These are phyloP conservation scores for Tromatobia lineatoria DNA, from an alignment of 2,888 invertebrate species.

Conservation along the genomic window DNA sequence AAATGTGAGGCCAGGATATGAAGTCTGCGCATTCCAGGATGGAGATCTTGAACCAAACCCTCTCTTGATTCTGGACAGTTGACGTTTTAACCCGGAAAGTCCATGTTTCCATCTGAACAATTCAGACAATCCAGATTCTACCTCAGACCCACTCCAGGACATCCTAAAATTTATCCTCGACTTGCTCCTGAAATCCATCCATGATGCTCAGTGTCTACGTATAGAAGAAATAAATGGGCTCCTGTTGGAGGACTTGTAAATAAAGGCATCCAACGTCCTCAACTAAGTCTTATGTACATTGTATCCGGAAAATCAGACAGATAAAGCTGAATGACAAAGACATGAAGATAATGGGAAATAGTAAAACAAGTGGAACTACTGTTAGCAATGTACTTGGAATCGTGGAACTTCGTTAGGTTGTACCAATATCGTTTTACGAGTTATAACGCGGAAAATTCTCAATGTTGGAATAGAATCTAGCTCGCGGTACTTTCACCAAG, in stretches of 20 bases:
- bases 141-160: no score
- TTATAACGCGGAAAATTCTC: slow-evolving; percentile 45
- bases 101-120: no score
- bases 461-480: slow-evolving; percentile 29
- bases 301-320: neutral
- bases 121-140: no score
- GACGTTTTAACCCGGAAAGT: no score
- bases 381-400: slow-evolving; percentile 4
- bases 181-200: no score
- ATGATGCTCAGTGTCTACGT: no score
- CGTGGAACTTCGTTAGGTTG: slow-evolving; percentile 41
- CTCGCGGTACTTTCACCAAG: slow-evolving; percentile 39
- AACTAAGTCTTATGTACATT: neutral
- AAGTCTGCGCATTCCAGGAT: no score
- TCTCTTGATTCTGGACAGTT: no score
- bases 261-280: neutral
- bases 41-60: no score
- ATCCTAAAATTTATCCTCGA: no score
- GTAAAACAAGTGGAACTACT: slow-evolving; percentile 19
- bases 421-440: neutral
- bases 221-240: no score
- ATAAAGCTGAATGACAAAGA: neutral
- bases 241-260: slow-evolving; percentile 2
- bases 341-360: neutral
- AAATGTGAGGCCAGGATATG: no score